Conservation (phyloP, 2,797 vertebrate species). For the Tokudaia tokunoshimensis region DNA sequence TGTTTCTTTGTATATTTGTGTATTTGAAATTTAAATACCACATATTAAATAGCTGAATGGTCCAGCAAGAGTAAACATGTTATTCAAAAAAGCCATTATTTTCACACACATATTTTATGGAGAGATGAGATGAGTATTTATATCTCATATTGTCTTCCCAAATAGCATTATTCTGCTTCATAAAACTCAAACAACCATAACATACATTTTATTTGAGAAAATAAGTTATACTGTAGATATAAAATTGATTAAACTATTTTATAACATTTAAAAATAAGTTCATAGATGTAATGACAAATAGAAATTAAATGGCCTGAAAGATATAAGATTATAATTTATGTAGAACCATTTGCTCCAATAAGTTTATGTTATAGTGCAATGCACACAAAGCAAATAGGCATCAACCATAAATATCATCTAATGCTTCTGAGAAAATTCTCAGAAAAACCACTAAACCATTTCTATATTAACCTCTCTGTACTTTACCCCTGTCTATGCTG, state of each 20-base stretch:
- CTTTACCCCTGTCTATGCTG: not conserved
- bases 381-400: not conserved
- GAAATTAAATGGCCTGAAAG: conserved; percentile 25
- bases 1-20: not conserved
- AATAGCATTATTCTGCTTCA: not conserved
- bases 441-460: not conserved
- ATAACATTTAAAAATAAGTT: conserved; percentile 4
- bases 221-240: conserved; percentile 5
- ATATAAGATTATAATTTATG: conserved; percentile 4
- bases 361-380: not conserved
- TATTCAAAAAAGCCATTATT: not conserved
- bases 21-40: conserved; percentile 7
- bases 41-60: not conserved
- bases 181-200: not conserved
- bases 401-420: not conserved
- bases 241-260: conserved; percentile 52
- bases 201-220: conserved; percentile 36
- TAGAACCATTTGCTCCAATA: not conserved
- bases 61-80: not conserved
- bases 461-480: not conserved
- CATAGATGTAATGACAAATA: not conserved
- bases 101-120: not conserved
- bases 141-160: not conserved
- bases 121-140: conserved; percentile 2
- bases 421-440: not conserved